These are phyloP conservation scores for Coregonus suidteri DNA, from an alignment of 2,797 vertebrate species.

Conservation along the genomic window DNA sequence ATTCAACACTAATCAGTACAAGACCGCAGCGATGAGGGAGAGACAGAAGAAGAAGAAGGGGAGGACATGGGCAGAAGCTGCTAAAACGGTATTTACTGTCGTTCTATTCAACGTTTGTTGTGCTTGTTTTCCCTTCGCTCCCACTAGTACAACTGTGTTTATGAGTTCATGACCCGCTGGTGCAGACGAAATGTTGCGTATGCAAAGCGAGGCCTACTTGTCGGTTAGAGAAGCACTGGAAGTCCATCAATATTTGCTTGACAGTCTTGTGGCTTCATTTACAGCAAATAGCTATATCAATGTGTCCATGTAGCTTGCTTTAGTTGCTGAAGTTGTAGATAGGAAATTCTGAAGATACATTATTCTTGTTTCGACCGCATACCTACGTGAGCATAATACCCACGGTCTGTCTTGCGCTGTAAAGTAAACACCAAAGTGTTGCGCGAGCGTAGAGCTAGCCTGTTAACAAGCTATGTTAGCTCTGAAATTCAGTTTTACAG, in stretches of 20 bases:
- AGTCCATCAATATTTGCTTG: constrained; percentile 8
- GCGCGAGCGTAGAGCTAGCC: not conserved
- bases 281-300: not conserved
- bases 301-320: constrained; percentile 33
- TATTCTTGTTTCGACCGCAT: not conserved
- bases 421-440: constrained; percentile 35
- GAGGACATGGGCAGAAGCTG: constrained; percentile 97
- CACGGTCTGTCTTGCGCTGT: constrained; percentile 22
- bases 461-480: not conserved
- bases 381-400: constrained; percentile 30
- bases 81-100: constrained; percentile 84
- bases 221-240: constrained; percentile 35
- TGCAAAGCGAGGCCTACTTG: constrained; percentile 62
- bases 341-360: not conserved
- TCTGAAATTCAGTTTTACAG: not conserved
- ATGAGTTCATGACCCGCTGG: constrained; percentile 79
- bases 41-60: constrained; percentile 94
- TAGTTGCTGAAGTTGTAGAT: not conserved
- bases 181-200: constrained; percentile 58
- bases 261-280: not conserved
- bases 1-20: constrained; percentile 57
- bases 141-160: constrained; percentile 73
- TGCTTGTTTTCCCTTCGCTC: constrained; percentile 71
- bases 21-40: constrained; percentile 85
- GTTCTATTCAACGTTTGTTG: constrained; percentile 52